phyloP scores from a whole-genome alignment of 2,888 invertebrate genomes.

The Sclerodermus sp. region DNA sequence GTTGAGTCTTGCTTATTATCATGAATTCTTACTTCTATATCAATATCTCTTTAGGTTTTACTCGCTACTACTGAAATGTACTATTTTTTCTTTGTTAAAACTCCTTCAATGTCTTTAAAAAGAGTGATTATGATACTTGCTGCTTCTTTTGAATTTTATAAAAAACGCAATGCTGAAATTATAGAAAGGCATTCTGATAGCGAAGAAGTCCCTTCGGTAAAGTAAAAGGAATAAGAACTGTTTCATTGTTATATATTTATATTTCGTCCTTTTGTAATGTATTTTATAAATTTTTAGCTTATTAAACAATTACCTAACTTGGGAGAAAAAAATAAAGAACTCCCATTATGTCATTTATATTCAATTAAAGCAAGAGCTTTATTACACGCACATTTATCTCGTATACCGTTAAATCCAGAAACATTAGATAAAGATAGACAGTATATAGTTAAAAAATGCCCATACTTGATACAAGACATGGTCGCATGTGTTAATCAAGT shows the following conservation, averaged over 20 bases:
- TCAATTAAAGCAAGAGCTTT: slow-evolving; percentile 91
- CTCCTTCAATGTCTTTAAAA: slow-evolving; percentile 92
- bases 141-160: slow-evolving; percentile 95
- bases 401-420: slow-evolving; percentile 74
- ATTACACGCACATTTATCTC: slow-evolving; percentile 92
- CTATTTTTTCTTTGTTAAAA: slow-evolving; percentile 93
- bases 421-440: slow-evolving; percentile 84
- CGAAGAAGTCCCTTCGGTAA: slow-evolving; percentile 88
- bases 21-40: slow-evolving; percentile 7
- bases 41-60: slow-evolving; percentile 77
- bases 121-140: slow-evolving; percentile 95
- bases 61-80: slow-evolving; percentile 97
- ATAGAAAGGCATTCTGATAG: slow-evolving; percentile 90
- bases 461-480: slow-evolving; percentile 96
- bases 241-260: not conserved
- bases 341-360: slow-evolving; percentile 88
- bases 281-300: slow-evolving; percentile 62
- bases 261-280: not conserved
- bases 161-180: slow-evolving; percentile 91
- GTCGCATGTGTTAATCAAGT: slow-evolving; percentile 93
- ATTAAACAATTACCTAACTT: slow-evolving; percentile 89
- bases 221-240: no score
- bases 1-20: no score
- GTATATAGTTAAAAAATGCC: slow-evolving; percentile 85
- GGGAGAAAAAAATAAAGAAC: slow-evolving; percentile 94